Base-by-base conservation (phyloP, 2,797 vertebrate genomes). In the Crypturellus tataupa region DNA sequence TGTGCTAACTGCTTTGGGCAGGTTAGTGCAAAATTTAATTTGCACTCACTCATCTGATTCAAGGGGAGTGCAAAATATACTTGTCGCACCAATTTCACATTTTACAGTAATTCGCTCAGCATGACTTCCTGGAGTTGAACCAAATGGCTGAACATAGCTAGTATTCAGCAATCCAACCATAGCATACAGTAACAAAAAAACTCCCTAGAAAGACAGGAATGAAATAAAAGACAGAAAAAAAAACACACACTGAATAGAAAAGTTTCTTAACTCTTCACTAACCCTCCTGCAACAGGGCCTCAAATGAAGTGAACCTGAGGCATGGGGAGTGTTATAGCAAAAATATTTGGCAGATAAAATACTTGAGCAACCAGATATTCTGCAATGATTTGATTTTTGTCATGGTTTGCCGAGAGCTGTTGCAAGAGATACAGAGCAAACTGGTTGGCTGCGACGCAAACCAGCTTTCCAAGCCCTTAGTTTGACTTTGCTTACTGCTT, bases 61-160 rank as follows among this genome's bases (percentile, higher is more conserved):
- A 88, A 83, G 18, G n/a, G 47, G 73, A 96, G n/a, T 84, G 75
- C 84, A 95, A 96, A 96, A 96, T 65, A 89, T 62, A 94, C 73
- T 91, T 77, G 80, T 78, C 0, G 1, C 47, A 94, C 77, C 42
- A 76, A 82, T 95, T 97, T 93, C 51, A 80, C 59, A 77, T 68
- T 68, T 95, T 92, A 55, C 17, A 93, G 68, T 96, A 95, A 90
- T 96, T 95, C 8, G 3, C 91, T 90, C 91, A 92, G 77, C 70
- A 62, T 16, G 58, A 64, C 47, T 91, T 92, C 59, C 70, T 95
- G 90, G 88, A 89, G 83, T 8, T 55, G 64, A 90, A 95, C 65
- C 85, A 96, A 96, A 39, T 53, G 60, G 63, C 73, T 94, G 87
- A n/a, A 85, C 87, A 55, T 15, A 72, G 27, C 60, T 49, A 87